phyloP scores from a whole-genome alignment of 2,113 vertebrate genomes.

The Pseudorectes ferrugineus region DNA sequence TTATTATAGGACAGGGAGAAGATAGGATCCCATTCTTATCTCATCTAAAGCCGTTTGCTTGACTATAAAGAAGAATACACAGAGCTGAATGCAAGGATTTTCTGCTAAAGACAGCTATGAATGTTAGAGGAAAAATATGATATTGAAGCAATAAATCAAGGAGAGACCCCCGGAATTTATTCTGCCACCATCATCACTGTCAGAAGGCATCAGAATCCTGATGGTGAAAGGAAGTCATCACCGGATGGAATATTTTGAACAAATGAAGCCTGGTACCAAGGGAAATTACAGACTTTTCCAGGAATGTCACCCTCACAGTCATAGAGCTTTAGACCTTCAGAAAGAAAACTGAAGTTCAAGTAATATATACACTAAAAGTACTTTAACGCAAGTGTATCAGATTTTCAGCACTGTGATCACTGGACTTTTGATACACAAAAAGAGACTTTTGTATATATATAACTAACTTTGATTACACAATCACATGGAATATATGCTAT shows the following conservation, averaged over 20 bases:
- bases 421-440: neutral
- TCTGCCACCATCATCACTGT: slow-evolving; percentile 14
- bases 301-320: slow-evolving; percentile 54
- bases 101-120: neutral
- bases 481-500: neutral
- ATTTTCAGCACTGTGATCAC: neutral
- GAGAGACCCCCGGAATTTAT: neutral
- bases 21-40: neutral
- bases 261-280: slow-evolving; percentile 47
- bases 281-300: slow-evolving; percentile 59
- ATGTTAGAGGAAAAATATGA: neutral
- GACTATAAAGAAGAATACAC: neutral
- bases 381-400: neutral
- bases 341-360: neutral
- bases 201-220: slow-evolving; percentile 15
- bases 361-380: neutral
- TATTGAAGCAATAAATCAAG: slow-evolving; percentile 12
- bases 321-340: neutral
- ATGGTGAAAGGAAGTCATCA: neutral
- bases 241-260: neutral
- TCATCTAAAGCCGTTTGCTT: neutral
- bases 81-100: neutral
- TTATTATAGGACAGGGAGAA: neutral
- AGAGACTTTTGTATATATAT: neutral
- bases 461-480: neutral